A percentile compares a stretch with the other conserved stretches of the same genome.
phyloP scores from a whole-genome alignment of 1,140 invertebrate species.

The Drosophila tani region DNA sequence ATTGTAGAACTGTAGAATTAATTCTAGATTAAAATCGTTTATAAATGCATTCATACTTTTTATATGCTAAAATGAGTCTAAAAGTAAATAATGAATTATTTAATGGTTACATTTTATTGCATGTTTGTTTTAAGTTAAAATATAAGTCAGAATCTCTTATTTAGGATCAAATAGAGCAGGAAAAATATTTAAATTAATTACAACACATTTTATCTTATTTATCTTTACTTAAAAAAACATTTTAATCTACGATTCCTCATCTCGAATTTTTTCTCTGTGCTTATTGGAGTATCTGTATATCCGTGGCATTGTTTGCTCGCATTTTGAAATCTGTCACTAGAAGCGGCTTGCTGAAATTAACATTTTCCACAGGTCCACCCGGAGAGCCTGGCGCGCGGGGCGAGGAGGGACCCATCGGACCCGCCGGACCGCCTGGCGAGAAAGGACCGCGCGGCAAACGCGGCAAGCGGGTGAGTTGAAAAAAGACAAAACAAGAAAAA shows the following conservation, averaged over 20 bases:
- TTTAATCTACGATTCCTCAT: neutral
- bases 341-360: slow-evolving; percentile 63
- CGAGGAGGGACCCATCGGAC: slow-evolving; percentile 94
- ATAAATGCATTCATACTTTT: too few relatives aligned
- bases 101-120: too few relatives aligned
- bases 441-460: slow-evolving; percentile 90
- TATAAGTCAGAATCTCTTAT: neutral
- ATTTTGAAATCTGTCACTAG: slow-evolving; percentile 68
- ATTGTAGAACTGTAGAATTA: neutral
- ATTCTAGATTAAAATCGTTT: neutral
- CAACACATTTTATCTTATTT: too few relatives aligned
- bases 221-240: neutral
- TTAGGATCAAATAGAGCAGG: neutral
- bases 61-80: too few relatives aligned
- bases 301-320: slow-evolving; percentile 38
- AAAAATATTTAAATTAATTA: too few relatives aligned
- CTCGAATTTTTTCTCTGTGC: neutral
- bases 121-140: neutral
- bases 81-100: too few relatives aligned
- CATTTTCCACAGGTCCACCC: slow-evolving; percentile 87
- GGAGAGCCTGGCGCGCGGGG: slow-evolving; percentile 93
- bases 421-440: slow-evolving; percentile 88
- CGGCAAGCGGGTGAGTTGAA: slow-evolving; percentile 89
- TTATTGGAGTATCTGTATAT: slow-evolving; percentile 20
- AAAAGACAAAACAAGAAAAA: slow-evolving; percentile 1